Conservation (phyloP, 2,888 invertebrate species). For the Enchytraeus crypticus region DNA sequence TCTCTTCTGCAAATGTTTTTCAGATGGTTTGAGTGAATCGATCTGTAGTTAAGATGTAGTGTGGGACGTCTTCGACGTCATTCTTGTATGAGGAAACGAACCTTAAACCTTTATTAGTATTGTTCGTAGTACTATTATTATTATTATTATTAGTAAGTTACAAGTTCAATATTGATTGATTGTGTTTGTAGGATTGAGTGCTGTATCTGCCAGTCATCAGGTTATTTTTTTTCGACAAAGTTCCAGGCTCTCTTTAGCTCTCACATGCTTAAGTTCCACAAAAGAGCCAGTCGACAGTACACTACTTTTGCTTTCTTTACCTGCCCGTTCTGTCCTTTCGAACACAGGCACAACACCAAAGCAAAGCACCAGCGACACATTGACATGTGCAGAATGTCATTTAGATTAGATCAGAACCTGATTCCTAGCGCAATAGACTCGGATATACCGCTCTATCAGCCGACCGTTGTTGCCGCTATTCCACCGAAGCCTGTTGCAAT, state of each 20-base stretch:
- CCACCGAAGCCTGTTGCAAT: background rate
- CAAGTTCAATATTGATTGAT: background rate
- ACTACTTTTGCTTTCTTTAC: background rate
- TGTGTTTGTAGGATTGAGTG: background rate
- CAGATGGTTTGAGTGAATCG: no score
- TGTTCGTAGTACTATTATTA: no score
- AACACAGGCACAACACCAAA: slow-evolving; percentile 8
- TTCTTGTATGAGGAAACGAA: no score
- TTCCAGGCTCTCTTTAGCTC: background rate
- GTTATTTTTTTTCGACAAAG: background rate
- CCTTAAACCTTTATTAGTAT: no score
- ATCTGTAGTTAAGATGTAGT: no score
- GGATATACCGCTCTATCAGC: background rate
- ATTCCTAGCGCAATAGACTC: background rate
- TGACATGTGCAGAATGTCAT: background rate
- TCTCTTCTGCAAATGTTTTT: no score
- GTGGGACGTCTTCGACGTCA: no score
- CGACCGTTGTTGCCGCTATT: no score
- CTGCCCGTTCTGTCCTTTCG: slow-evolving; percentile 7
- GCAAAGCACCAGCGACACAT: background rate
- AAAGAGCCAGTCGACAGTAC: background rate
- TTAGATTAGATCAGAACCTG: slow-evolving; percentile 3
- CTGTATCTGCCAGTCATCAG: slow-evolving; percentile 1
- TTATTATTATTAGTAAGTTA: no score
- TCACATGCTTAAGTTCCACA: slow-evolving; percentile 2